These are phyloP conservation scores for Catostomus latipinnis DNA, from an alignment of 2,797 vertebrate species.

Conservation along the genomic window DNA sequence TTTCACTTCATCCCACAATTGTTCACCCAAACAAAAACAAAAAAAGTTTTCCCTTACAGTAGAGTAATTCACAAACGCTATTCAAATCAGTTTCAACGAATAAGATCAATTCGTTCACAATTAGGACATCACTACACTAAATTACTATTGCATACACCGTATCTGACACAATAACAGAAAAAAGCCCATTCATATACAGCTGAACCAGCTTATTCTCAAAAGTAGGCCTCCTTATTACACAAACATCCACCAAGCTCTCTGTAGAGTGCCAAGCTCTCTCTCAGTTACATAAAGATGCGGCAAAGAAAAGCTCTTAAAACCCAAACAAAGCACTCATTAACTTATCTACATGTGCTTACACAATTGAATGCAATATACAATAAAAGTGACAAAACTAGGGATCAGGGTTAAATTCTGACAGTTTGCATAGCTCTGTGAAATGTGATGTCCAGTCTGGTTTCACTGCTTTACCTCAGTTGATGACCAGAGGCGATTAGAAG, in stretches of 20 bases:
- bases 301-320: slow-evolving; percentile 50
- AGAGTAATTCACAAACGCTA: background rate
- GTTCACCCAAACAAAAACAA: background rate
- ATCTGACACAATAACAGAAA: background rate
- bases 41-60: background rate
- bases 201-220: background rate
- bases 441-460: slow-evolving; percentile 53
- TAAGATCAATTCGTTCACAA: background rate
- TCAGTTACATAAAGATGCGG: slow-evolving; percentile 65
- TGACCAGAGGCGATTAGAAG: slow-evolving; percentile 37
- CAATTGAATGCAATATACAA: slow-evolving; percentile 54
- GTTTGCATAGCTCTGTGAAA: slow-evolving; percentile 59
- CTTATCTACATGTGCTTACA: slow-evolving; percentile 44
- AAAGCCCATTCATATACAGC: background rate
- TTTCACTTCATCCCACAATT: background rate
- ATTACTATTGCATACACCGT: background rate
- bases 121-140: background rate
- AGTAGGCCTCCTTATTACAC: background rate
- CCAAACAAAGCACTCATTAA: slow-evolving; percentile 59
- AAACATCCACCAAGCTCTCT: background rate
- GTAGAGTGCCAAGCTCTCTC: background rate
- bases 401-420: slow-evolving; percentile 45
- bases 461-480: slow-evolving; percentile 45
- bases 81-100: background rate
- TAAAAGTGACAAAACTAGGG: slow-evolving; percentile 32